Percentiles rank a stretch among this genome's conserved stretches.
Evolutionary conservation across 1,140 invertebrate genomes (phyloP).

Genomic region (Drosophila parvula): DNA sequence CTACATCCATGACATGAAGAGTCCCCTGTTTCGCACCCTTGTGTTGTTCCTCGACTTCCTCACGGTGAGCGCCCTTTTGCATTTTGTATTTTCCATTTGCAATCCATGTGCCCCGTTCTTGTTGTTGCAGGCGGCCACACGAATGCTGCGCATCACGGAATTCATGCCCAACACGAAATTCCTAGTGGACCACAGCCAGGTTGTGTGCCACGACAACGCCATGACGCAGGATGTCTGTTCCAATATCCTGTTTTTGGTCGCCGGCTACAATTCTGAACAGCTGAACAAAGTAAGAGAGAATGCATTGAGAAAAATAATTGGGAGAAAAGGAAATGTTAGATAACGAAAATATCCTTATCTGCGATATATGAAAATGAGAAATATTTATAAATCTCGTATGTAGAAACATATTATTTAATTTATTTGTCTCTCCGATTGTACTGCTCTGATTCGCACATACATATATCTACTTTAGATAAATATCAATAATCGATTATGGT

Average conservation of each 20-base stretch:
- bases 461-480: too few relatives aligned
- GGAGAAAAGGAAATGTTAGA: too few relatives aligned
- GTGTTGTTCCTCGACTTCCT: conserved; percentile 70
- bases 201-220: conserved; percentile 85
- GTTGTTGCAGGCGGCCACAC: conserved; percentile 81
- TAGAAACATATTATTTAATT: too few relatives aligned
- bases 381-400: too few relatives aligned
- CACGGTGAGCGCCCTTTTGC: conserved; percentile 55
- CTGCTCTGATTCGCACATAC: too few relatives aligned
- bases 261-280: conserved; percentile 85
- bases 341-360: too few relatives aligned
- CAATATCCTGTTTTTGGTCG: conserved; percentile 86
- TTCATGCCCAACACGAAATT: conserved; percentile 85
- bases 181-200: conserved; percentile 84
- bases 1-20: conserved; percentile 86
- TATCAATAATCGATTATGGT: too few relatives aligned
- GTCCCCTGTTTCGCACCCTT: conserved; percentile 84
- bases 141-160: conserved; percentile 85
- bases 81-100: conserved; percentile 18
- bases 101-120: conserved; percentile 15
- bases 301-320: neutral
- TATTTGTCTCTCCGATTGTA: too few relatives aligned
- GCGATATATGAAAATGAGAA: too few relatives aligned
- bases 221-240: conserved; percentile 85
- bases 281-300: conserved; percentile 79